phyloP scores from a whole-genome alignment of 2,797 vertebrate genomes.

The Sebastiscus tertius region DNA sequence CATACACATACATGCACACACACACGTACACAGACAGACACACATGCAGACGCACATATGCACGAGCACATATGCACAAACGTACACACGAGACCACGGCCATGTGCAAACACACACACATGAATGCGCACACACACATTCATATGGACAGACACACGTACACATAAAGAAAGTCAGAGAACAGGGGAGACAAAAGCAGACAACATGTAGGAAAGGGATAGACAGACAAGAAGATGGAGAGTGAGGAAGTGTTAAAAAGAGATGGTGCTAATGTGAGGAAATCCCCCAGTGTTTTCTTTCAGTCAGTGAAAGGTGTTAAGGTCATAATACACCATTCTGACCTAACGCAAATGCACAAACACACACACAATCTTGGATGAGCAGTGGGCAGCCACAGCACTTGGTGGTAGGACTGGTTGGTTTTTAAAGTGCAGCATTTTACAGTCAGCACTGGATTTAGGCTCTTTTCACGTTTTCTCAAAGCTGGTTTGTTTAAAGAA shows the following conservation, averaged over 20 bases:
- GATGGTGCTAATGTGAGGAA: slow-evolving; percentile 34
- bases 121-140: slow-evolving; percentile 40
- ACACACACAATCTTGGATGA: slow-evolving; percentile 22
- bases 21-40: background rate
- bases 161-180: slow-evolving; percentile 48
- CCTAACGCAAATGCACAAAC: background rate
- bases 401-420: slow-evolving; percentile 31
- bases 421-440: slow-evolving; percentile 69
- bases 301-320: slow-evolving; percentile 24
- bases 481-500: background rate
- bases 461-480: background rate
- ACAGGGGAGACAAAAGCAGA: slow-evolving; percentile 48
- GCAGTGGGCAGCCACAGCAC: slow-evolving; percentile 51
- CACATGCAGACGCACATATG: slow-evolving; percentile 20
- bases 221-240: slow-evolving; percentile 64
- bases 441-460: slow-evolving; percentile 35
- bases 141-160: slow-evolving; percentile 50
- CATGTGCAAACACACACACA: slow-evolving; percentile 40
- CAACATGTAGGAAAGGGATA: slow-evolving; percentile 42
- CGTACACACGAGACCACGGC: slow-evolving; percentile 10
- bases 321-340: slow-evolving; percentile 15
- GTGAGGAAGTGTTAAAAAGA: slow-evolving; percentile 62
- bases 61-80: slow-evolving; percentile 41
- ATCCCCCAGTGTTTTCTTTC: slow-evolving; percentile 20
- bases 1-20: slow-evolving; percentile 13